Base-by-base conservation (phyloP, 2,113 vertebrate species). In the Mohoua ochrocephala region DNA sequence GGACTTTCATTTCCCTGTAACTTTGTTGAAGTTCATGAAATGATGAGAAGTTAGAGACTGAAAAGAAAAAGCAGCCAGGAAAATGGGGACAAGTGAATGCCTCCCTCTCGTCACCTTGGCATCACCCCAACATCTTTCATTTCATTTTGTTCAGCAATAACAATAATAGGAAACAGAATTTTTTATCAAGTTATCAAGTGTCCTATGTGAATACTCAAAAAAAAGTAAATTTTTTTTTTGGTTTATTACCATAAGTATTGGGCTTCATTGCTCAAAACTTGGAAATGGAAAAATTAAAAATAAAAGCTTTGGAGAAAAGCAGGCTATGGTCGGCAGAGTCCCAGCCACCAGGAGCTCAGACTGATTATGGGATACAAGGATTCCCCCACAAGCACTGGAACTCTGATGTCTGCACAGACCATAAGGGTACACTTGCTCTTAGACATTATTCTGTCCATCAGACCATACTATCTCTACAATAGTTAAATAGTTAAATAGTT, bases 91-190 rank as follows among this genome's bases (percentile, higher is more conserved):
- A 85, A 88, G 77, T 42, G 2, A 83, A 77, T 86, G 45, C 57
- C 42, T 86, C 83, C 79, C 30, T 39, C 39, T 87, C 2, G 3
- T 91, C 47, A 81, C 53, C 35, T 28, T 88, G 79, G 49, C 79
- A 86, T 88, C 64, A 91, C 85, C 75, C 50, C 88, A 84, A 24
- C 18, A 26, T 68, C 77, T 93, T 91, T 82, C 6, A 39, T 67
- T 94, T 91, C n/a, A 67, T 91, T 93, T 96, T 94, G 37, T 92
- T 94, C 71, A 91, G 76, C 83, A 88, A 35, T 74, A 88, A 80
- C 71, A 93, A 86, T 88, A 91, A 65, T 45, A 92, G 52, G 83
- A 87, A 91, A 87, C 21, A 92, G 42, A 86, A 73, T 68, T 80
- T 83, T 93, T 84, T 81, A 61, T 84, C 65, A 80, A 82, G 59